phyloP scores from a whole-genome alignment of 1,140 invertebrate species.

The Caenorhabditis tropicalis region DNA sequence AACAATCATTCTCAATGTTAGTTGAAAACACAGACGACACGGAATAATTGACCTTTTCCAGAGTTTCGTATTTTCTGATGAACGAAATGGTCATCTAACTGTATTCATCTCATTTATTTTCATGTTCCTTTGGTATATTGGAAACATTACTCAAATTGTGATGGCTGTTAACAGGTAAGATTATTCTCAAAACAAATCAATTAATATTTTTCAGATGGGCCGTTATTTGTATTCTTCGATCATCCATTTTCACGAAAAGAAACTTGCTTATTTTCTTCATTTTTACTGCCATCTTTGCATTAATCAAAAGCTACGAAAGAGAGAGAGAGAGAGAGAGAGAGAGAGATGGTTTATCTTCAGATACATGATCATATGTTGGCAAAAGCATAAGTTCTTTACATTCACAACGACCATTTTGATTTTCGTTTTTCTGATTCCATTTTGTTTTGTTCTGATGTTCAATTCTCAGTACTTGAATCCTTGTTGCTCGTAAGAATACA shows the following conservation, averaged over 20 bases:
- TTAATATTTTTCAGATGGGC: background rate
- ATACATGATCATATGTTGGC: background rate
- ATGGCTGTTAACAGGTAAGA: slow-evolving; percentile 41
- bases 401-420: background rate
- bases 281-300: background rate
- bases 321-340: too few species aligned
- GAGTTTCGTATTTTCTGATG: background rate
- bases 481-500: background rate
- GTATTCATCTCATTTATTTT: slow-evolving; percentile 36
- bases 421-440: background rate
- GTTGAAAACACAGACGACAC: background rate
- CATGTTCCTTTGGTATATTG: slow-evolving; percentile 29
- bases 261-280: background rate
- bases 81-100: background rate
- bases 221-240: background rate
- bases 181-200: background rate
- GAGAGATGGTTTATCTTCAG: too few species aligned
- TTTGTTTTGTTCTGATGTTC: background rate
- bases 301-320: background rate
- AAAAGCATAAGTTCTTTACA: background rate
- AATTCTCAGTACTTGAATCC: slow-evolving; percentile 3
- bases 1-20: slow-evolving; percentile 24
- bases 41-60: background rate
- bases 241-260: slow-evolving; percentile 38
- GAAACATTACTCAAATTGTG: slow-evolving; percentile 25